Percentiles rank a stretch among this genome's conserved stretches.
These are phyloP conservation scores for Mesoligia furuncula DNA, from an alignment of 2,888 invertebrate genomes.

Conservation along the genomic window DNA sequence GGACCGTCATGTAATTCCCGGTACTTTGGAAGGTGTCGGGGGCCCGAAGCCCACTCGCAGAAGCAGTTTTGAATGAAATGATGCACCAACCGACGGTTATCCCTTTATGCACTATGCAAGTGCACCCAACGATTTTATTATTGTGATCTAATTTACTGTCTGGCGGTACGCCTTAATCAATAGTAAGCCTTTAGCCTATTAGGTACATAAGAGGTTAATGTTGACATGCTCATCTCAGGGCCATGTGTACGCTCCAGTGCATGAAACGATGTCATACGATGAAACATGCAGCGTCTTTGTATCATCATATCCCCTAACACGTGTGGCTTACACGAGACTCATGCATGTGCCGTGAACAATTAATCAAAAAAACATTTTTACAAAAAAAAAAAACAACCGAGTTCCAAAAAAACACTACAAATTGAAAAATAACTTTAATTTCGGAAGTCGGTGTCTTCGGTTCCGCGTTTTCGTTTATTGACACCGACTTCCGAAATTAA, in stretches of 20 bases:
- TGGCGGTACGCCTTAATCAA: neutral
- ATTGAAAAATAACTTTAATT: too few species aligned
- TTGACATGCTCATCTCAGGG: slow-evolving; percentile 31
- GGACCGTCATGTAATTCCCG: too few species aligned
- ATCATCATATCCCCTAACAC: slow-evolving; percentile 35
- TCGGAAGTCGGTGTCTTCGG: too few species aligned
- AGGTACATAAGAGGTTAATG: slow-evolving; percentile 23
- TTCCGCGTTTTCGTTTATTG: too few species aligned
- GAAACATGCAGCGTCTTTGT: slow-evolving; percentile 17
- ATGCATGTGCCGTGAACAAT: slow-evolving; percentile 20
- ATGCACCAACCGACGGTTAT: neutral
- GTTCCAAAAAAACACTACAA: too few species aligned
- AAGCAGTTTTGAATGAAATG: neutral
- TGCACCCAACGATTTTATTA: neutral
- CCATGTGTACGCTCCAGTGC: slow-evolving; percentile 29
- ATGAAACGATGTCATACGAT: slow-evolving; percentile 23
- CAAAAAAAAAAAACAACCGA: too few species aligned
- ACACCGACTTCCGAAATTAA: too few species aligned
- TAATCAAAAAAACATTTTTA: too few species aligned
- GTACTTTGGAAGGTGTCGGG: too few species aligned
- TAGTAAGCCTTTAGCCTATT: neutral
- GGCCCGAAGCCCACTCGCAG: neutral
- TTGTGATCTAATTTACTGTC: neutral
- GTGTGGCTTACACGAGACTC: slow-evolving; percentile 35
- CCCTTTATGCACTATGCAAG: too few species aligned